Conservation (phyloP, 2,113 vertebrate species). For the Bujurquina vittata region DNA sequence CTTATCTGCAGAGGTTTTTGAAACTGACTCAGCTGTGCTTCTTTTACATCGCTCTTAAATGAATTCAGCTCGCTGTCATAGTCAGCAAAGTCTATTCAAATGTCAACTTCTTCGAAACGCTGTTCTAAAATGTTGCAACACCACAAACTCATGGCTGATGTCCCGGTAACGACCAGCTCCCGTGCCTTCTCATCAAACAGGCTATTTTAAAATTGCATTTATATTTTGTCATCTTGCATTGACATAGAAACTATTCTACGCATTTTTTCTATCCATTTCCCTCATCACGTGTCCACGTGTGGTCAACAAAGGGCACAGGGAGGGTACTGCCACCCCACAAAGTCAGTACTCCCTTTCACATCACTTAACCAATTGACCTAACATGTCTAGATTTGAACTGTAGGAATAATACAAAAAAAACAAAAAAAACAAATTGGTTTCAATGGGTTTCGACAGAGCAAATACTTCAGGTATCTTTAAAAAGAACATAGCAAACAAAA, state of each 20-base stretch:
- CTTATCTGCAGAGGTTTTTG: not conserved
- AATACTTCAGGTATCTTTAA: too few species aligned
- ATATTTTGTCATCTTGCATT: not conserved
- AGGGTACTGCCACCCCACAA: not conserved
- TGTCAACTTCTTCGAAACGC: not conserved
- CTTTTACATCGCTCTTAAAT: not conserved
- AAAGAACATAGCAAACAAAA: too few species aligned
- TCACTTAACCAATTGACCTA: not conserved
- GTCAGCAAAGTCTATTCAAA: too few species aligned
- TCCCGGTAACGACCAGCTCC: not conserved
- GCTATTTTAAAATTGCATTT: not conserved
- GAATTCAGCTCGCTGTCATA: not conserved
- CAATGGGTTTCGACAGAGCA: too few species aligned
- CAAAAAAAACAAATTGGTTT: too few species aligned
- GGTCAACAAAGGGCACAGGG: not conserved
- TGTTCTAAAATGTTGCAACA: not conserved
- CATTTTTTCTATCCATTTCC: not conserved
- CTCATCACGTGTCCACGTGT: not conserved
- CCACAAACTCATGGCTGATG: rapidly evolving
- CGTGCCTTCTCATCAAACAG: not conserved
- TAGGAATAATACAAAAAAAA: too few species aligned
- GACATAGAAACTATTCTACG: not conserved
- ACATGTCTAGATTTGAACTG: too few species aligned
- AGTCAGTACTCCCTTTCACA: not conserved
- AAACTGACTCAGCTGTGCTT: not conserved